A percentile compares a stretch with the other conserved stretches of the same genome.
phyloP scores from a whole-genome alignment of 2,888 invertebrate species.

The Agrochola macilenta region DNA sequence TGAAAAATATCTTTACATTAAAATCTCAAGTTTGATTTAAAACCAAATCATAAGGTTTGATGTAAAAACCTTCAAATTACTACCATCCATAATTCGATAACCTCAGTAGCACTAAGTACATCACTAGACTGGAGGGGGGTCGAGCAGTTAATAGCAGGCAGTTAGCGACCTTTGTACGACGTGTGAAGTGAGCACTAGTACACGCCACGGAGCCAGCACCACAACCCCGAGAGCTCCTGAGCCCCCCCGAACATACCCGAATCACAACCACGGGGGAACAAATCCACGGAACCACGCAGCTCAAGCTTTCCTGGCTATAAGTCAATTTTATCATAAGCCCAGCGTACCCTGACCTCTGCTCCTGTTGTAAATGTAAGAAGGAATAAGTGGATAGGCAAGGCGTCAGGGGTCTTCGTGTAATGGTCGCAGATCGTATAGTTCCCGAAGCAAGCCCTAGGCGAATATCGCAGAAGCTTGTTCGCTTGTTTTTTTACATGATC shows the following conservation, averaged over 20 bases:
- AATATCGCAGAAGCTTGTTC: slow-evolving; percentile 65
- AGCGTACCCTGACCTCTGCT: slow-evolving; percentile 69
- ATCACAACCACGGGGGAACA: slow-evolving; percentile 22
- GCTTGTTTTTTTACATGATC: slow-evolving; percentile 65
- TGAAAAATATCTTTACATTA: background rate
- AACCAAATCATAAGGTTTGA: background rate
- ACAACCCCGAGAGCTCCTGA: slow-evolving; percentile 58
- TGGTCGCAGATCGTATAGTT: slow-evolving; percentile 64
- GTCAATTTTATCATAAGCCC: slow-evolving; percentile 74
- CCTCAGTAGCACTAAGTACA: slow-evolving; percentile 64
- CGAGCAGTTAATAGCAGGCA: slow-evolving; percentile 89
- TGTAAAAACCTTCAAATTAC: too few relatives aligned
- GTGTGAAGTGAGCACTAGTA: slow-evolving; percentile 89
- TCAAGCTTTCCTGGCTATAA: slow-evolving; percentile 70
- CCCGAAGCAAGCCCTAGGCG: slow-evolving; percentile 68
- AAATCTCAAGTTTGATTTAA: background rate
- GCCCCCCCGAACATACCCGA: slow-evolving; percentile 49
- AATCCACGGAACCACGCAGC: slow-evolving; percentile 51
- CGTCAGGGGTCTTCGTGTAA: slow-evolving; percentile 58
- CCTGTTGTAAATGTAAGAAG: slow-evolving; percentile 59
- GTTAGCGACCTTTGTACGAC: slow-evolving; percentile 89
- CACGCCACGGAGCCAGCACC: slow-evolving; percentile 76
- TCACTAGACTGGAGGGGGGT: slow-evolving; percentile 82
- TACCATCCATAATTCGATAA: slow-evolving; percentile 38
- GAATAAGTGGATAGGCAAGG: slow-evolving; percentile 48